Conservation (phyloP, 1,140 invertebrate species). For the Chironomus striatipennis region DNA sequence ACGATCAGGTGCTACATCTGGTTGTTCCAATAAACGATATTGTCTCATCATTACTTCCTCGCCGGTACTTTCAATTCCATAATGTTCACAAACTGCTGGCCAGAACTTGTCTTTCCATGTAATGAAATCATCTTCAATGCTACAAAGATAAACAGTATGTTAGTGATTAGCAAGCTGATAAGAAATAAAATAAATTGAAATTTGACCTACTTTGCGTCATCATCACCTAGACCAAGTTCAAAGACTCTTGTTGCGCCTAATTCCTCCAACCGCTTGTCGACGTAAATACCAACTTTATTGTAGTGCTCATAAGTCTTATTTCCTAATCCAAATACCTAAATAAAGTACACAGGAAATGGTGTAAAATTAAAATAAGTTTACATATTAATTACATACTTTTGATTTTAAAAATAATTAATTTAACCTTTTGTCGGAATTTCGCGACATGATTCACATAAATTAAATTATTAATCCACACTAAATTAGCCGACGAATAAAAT, state of each 20-base stretch:
- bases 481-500: background rate
- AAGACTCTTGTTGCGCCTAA: slow-evolving; percentile 85
- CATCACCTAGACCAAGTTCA: slow-evolving; percentile 93
- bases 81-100: slow-evolving; percentile 91
- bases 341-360: too few relatives aligned
- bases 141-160: slow-evolving; percentile 46
- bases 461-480: slow-evolving; percentile 11
- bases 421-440: background rate
- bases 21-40: slow-evolving; percentile 75
- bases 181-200: background rate
- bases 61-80: slow-evolving; percentile 84
- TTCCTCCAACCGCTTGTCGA: slow-evolving; percentile 90
- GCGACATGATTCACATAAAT: background rate
- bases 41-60: slow-evolving; percentile 92
- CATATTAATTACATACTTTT: background rate
- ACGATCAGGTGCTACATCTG: slow-evolving; percentile 62
- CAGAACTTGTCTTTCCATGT: slow-evolving; percentile 99
- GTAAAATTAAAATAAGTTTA: slow-evolving; percentile 22
- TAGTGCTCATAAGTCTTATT: slow-evolving; percentile 99
- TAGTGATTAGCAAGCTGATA: background rate
- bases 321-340: slow-evolving; percentile 93
- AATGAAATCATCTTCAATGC: slow-evolving; percentile 99
- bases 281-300: slow-evolving; percentile 93
- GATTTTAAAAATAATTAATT: background rate
- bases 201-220: slow-evolving; percentile 88